Evolutionary conservation across 2,888 invertebrate species (phyloP).

Genomic region (Pseudeuparius sepicola): DNA sequence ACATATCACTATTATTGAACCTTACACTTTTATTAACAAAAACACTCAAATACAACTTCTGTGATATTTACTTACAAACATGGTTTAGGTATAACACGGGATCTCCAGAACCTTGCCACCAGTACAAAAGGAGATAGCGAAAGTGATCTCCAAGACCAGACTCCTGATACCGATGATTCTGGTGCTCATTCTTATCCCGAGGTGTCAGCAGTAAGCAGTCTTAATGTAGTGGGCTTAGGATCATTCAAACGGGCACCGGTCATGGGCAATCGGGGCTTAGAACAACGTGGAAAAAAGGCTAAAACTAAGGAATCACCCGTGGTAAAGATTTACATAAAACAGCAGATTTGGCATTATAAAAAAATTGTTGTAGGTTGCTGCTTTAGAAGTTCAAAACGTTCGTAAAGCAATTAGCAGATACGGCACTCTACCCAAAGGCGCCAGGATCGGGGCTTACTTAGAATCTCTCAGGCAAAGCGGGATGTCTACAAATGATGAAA

Average conservation of each 20-base stretch:
- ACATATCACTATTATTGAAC: too few relatives aligned
- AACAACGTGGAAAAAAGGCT: slow-evolving; percentile 54
- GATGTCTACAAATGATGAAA: slow-evolving; percentile 40
- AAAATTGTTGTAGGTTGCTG: slow-evolving; percentile 76
- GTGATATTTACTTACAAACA: too few relatives aligned
- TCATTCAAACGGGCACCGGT: slow-evolving; percentile 50
- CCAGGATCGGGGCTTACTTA: slow-evolving; percentile 90
- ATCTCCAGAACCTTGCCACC: slow-evolving; percentile 40
- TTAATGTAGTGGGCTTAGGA: slow-evolving; percentile 37
- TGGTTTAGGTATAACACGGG: slow-evolving; percentile 40
- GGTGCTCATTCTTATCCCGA: slow-evolving; percentile 44
- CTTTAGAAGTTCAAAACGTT: slow-evolving; percentile 91
- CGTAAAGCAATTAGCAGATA: slow-evolving; percentile 90
- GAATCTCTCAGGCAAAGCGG: slow-evolving; percentile 84
- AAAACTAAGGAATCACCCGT: slow-evolving; percentile 34
- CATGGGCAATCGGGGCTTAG: slow-evolving; percentile 50
- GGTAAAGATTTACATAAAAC: slow-evolving; percentile 33
- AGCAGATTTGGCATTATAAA: too few relatives aligned
- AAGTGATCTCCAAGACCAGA: slow-evolving; percentile 58
- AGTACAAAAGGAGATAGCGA: slow-evolving; percentile 53
- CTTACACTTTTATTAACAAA: too few relatives aligned
- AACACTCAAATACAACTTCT: too few relatives aligned
- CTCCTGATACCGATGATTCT: slow-evolving; percentile 66
- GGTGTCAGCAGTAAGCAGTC: slow-evolving; percentile 39
- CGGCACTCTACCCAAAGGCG: slow-evolving; percentile 94